Percentiles rank a stretch among this genome's conserved stretches.
Evolutionary conservation across 2,113 vertebrate genomes (phyloP).

Genomic region (Diglossa brunneiventris): DNA sequence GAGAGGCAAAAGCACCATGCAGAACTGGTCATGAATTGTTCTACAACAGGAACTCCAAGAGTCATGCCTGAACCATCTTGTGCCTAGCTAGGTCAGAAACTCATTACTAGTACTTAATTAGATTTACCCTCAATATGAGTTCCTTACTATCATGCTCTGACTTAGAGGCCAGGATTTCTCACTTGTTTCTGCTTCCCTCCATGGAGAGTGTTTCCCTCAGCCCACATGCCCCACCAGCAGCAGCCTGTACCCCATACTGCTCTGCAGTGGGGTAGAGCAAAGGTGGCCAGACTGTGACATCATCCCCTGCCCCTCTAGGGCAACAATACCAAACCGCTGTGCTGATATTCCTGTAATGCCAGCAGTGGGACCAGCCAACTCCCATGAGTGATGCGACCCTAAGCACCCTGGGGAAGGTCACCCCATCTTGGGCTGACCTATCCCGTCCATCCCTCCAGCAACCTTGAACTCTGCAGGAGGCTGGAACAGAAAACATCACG

Average conservation of each 20-base stretch:
- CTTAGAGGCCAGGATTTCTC: not conserved
- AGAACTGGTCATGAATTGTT: not conserved
- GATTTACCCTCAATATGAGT: not conserved
- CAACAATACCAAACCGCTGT: not conserved
- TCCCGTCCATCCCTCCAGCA: rapidly evolving
- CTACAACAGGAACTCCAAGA: not conserved
- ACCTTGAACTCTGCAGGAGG: rapidly evolving
- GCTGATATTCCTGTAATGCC: not conserved
- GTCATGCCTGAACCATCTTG: rapidly evolving
- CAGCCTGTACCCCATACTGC: not conserved
- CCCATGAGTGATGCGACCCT: not conserved
- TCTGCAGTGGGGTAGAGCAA: not conserved
- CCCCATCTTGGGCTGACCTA: rapidly evolving
- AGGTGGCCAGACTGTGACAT: not conserved
- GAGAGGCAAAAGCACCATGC: not conserved
- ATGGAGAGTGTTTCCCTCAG: not conserved
- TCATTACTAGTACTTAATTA: not conserved
- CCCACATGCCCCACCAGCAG: not conserved
- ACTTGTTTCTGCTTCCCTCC: not conserved
- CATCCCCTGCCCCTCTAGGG: too few species aligned
- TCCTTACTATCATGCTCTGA: not conserved
- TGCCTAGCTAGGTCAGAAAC: not conserved
- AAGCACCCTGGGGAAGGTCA: not conserved
- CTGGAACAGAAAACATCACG: constrained; percentile 66
- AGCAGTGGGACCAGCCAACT: rapidly evolving